Evolutionary conservation across 2,888 invertebrate genomes (phyloP).

Genomic region (Nymphalis urticae): DNA sequence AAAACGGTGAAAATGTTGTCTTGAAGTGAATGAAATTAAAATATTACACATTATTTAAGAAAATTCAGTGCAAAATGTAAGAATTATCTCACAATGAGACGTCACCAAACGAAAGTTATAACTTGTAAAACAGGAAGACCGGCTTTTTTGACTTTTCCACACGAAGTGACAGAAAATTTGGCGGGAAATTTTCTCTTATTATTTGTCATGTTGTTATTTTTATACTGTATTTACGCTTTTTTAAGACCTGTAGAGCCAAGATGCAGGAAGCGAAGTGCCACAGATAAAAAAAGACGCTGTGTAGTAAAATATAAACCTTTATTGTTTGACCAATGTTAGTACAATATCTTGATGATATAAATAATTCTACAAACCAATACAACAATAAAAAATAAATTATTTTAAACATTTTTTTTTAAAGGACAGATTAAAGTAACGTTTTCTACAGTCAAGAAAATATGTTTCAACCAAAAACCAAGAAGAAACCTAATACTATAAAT

Average conservation of each 20-base stretch:
- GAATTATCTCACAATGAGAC: too few species aligned
- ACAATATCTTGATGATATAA: conserved; percentile 9
- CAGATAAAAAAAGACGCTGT: not conserved
- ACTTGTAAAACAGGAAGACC: conserved; percentile 12
- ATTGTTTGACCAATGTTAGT: conserved; percentile 33
- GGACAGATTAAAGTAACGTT: not conserved
- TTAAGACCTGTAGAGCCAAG: not conserved
- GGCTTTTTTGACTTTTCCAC: conserved; percentile 16
- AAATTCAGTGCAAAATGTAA: too few species aligned
- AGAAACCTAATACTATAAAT: not conserved
- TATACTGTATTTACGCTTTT: conserved; percentile 19
- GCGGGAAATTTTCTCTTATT: conserved; percentile 21
- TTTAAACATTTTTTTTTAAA: not conserved
- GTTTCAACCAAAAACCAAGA: not conserved
- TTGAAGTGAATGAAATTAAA: too few species aligned
- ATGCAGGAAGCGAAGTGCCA: not conserved
- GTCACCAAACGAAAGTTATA: not conserved
- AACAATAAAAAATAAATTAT: conserved; percentile 22
- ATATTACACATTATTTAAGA: too few species aligned
- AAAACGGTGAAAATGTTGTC: too few species aligned
- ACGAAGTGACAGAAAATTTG: conserved; percentile 24
- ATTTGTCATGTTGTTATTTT: conserved; percentile 20
- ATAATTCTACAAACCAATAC: conserved; percentile 11
- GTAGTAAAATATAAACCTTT: conserved; percentile 45
- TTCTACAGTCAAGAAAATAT: conserved; percentile 1